Evolutionary conservation across 2,113 vertebrate species (phyloP).

Genomic region (Dolichotis patagonum): DNA sequence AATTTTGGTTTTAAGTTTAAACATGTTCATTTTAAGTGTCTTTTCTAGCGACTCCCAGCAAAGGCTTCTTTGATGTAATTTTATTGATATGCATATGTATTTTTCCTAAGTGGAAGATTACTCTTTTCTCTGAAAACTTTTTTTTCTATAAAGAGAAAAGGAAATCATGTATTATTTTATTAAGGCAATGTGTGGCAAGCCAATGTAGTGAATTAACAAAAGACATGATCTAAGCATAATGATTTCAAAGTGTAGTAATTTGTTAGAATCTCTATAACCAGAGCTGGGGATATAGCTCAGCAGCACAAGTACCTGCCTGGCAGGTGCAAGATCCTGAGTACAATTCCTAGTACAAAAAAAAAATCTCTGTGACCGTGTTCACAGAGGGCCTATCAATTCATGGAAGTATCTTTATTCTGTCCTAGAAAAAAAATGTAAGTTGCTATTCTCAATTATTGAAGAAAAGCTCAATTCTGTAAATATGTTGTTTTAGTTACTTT

Average conservation of each 20-base stretch:
- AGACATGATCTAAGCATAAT: neutral
- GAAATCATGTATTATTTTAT: neutral
- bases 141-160: neutral
- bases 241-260: neutral
- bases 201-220: constrained; percentile 44
- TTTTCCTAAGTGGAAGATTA: neutral
- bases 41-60: neutral
- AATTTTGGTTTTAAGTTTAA: neutral
- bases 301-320: too few species aligned
- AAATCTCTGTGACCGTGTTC: neutral
- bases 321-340: too few species aligned
- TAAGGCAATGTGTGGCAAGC: constrained; percentile 15
- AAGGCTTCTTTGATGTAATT: neutral
- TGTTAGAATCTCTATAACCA: neutral
- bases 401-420: neutral
- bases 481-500: neutral
- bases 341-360: too few species aligned
- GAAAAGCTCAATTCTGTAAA: neutral
- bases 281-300: too few species aligned
- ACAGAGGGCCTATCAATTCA: neutral
- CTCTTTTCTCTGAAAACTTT: neutral
- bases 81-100: neutral
- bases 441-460: constrained; percentile 2
- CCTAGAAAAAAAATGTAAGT: neutral
- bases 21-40: neutral